A percentile compares a stretch with the other conserved stretches of the same genome.
Evolutionary conservation across 2,888 invertebrate species (phyloP).

Genomic region (Zele albiditarsus): DNA sequence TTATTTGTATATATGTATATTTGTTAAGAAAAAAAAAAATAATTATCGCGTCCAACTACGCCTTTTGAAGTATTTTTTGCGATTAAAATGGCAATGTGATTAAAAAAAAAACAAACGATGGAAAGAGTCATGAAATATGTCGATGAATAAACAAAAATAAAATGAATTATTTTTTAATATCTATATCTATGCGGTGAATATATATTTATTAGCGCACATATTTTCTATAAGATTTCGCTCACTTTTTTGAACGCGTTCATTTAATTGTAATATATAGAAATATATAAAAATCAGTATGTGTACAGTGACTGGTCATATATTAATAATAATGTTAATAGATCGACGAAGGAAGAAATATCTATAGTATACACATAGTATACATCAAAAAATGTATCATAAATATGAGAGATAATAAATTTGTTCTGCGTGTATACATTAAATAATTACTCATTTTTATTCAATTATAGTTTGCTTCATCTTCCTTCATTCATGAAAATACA

Average conservation of each 20-base stretch:
- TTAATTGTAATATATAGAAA: slow-evolving; percentile 24
- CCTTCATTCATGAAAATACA: slow-evolving; percentile 60
- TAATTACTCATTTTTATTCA: not conserved
- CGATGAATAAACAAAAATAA: not conserved
- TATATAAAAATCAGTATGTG: not conserved
- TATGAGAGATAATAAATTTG: slow-evolving; percentile 29
- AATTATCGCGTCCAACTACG: slow-evolving; percentile 25
- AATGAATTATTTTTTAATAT: slow-evolving; percentile 3
- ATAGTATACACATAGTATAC: slow-evolving; percentile 25
- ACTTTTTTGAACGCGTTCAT: not conserved
- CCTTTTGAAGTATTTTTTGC: slow-evolving; percentile 33
- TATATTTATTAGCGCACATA: slow-evolving; percentile 2
- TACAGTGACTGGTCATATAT: not conserved
- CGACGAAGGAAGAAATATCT: not conserved
- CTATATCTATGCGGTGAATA: not conserved
- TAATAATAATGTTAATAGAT: slow-evolving; percentile 16
- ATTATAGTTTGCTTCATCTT: not conserved
- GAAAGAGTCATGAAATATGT: slow-evolving; percentile 19
- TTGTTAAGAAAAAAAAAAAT: slow-evolving; percentile 11
- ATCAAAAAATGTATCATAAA: slow-evolving; percentile 44
- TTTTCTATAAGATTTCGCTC: slow-evolving; percentile 1
- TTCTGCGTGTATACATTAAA: slow-evolving; percentile 1
- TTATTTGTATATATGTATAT: slow-evolving; percentile 20
- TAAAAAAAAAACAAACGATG: slow-evolving; percentile 16
- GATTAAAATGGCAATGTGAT: slow-evolving; percentile 2